Base-by-base conservation (phyloP, 2,113 vertebrate species). In the Isichthys henryi region DNA sequence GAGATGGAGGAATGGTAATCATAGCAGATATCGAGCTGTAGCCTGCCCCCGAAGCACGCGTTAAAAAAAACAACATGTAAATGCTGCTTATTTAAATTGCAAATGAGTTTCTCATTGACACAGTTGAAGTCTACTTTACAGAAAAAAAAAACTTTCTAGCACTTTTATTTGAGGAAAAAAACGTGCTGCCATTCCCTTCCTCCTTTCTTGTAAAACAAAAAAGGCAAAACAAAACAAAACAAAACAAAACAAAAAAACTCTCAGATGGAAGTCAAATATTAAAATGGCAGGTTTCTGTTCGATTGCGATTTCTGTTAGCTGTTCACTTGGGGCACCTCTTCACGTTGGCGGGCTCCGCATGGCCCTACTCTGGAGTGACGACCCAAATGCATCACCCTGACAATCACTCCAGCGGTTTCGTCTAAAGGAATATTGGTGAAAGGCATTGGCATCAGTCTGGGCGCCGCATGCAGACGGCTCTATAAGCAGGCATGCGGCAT, bases 51-150 rank as follows among this genome's bases (percentile, higher is more conserved):
- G 49, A 48, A 89, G 88, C 88, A 53, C 46, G 77, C 35, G 77
- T 58, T 9, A 35, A 85, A 89, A 89, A 84, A 89, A 53, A 89
- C 50, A 43, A 46, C 80, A 58, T 84, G 88, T 58, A 89, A 89
- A 89, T 89, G 50, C 31, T 50, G 88, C 80, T 85, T 80, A 89
- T 89, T 89, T 89, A 39, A 84, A 89, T 89, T 89, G 88, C 53
- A 89, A 84, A 89, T 39, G 35, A 31, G 52, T 58, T 84, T 84
- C 52, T 45, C 88, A 83, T 77, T 82, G 49, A 58, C 35, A 39
- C 52, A 43, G 49, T 58, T 83, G 27, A 84, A 48, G 52, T 58
- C 39, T 56, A 43, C 77, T 89, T 83, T 58, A 23, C 80, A 43
- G 19, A 89, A 53, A 39, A 31, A 39, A 31, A 53, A 53, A 86